Conservation (phyloP, 1,140 invertebrate genomes). For the Drosophila chauvacae region DNA sequence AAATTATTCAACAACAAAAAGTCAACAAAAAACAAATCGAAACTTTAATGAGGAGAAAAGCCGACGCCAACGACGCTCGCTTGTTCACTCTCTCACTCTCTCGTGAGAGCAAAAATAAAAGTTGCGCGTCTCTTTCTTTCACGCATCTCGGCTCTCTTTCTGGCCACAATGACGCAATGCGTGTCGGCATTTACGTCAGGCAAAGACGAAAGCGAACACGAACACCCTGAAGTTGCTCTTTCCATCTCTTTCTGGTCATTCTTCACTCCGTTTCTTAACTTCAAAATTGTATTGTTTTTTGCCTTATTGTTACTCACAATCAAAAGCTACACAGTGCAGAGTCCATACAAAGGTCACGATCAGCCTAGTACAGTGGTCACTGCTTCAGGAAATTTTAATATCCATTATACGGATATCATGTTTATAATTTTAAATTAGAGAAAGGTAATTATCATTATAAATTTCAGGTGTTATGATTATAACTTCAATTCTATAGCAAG, state of each 20-base stretch:
- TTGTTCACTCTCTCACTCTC: neutral
- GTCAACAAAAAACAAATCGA: constrained; percentile 18
- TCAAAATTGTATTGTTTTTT: constrained; percentile 5
- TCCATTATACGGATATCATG: neutral
- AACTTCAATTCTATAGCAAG: too few relatives aligned
- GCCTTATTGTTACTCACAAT: constrained; percentile 10
- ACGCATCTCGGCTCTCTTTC: constrained; percentile 7
- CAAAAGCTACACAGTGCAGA: constrained; percentile 20
- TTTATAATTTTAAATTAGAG: neutral
- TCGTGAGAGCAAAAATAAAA: constrained; percentile 8
- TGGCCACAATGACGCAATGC: constrained; percentile 66
- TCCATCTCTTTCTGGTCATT: constrained; percentile 9
- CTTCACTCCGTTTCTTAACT: constrained; percentile 5
- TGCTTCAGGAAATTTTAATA: too few relatives aligned
- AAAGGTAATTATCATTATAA: too few relatives aligned
- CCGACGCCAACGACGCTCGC: constrained; percentile 25
- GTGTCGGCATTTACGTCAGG: constrained; percentile 66
- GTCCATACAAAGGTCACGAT: constrained; percentile 15
- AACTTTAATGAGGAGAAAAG: constrained; percentile 36
- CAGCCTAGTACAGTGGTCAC: constrained; percentile 1
- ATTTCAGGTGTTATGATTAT: too few relatives aligned
- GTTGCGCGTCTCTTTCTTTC: constrained; percentile 9
- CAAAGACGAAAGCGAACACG: constrained; percentile 11
- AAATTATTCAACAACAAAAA: constrained; percentile 17
- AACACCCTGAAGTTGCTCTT: constrained; percentile 19